phyloP scores from a whole-genome alignment of 2,888 invertebrate species.

The Tinea pellionella region DNA sequence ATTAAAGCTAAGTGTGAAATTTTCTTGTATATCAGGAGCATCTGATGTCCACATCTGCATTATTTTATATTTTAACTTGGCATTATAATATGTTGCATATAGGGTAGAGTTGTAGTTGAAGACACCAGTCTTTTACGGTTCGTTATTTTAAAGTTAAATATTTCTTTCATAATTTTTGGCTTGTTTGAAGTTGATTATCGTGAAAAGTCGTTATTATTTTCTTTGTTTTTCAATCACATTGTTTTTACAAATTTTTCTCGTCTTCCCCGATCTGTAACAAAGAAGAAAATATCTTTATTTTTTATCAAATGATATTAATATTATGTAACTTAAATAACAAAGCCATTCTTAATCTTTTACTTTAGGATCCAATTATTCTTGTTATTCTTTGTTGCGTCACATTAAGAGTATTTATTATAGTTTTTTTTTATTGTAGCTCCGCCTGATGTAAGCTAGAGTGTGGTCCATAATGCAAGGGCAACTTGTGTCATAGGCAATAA shows the following conservation, averaged over 20 bases:
- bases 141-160: not conserved
- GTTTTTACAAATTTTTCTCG: not conserved
- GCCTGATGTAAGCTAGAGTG: no score
- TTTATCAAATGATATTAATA: no score
- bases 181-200: not conserved
- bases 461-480: no score
- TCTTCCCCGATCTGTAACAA: not conserved
- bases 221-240: not conserved
- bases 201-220: not conserved
- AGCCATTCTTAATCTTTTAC: no score
- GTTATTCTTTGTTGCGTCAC: no score
- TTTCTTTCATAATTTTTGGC: not conserved
- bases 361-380: no score
- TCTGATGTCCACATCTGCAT: conserved; percentile 50
- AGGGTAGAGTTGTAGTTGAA: not conserved
- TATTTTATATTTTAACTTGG: conserved; percentile 42
- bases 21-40: conserved; percentile 28
- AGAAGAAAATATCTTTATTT: not conserved
- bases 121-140: not conserved
- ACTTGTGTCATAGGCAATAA: no score
- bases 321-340: no score
- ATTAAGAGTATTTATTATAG: no score
- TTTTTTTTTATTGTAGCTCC: no score
- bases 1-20: conserved; percentile 21
- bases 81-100: conserved; percentile 38